These are phyloP conservation scores for Petrocephalus sullivani DNA, from an alignment of 2,797 vertebrate genomes.

Conservation along the genomic window DNA sequence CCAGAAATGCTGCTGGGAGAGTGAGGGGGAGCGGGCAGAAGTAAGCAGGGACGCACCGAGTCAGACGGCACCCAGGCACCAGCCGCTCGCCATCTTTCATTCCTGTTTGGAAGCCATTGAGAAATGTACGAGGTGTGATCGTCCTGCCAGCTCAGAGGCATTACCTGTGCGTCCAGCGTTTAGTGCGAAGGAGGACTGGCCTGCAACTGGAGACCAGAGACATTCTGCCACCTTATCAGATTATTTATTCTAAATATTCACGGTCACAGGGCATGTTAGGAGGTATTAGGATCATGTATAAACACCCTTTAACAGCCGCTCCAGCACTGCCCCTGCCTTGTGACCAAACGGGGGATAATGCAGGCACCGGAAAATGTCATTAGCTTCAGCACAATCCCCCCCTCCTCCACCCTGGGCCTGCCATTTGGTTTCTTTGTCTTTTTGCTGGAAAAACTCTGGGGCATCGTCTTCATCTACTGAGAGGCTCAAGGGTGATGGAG, in stretches of 20 bases:
- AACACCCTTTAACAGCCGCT: background rate
- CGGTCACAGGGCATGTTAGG: background rate
- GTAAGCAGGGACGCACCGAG: background rate
- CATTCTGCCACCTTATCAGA: background rate
- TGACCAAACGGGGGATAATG: background rate
- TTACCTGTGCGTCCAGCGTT: background rate
- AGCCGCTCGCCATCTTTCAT: background rate
- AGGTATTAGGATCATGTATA: slow-evolving; percentile 3
- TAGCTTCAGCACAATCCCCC: background rate
- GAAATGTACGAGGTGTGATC: background rate
- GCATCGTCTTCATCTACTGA: background rate
- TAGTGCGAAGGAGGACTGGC: background rate
- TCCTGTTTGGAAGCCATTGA: background rate
- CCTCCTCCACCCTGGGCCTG: background rate
- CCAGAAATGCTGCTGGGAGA: background rate
- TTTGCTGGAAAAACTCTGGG: background rate
- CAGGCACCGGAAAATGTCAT: background rate
- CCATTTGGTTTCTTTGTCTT: background rate
- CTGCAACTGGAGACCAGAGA: background rate
- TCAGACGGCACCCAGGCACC: background rate
- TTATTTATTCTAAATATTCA: background rate
- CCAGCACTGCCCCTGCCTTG: background rate
- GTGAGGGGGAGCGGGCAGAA: background rate
- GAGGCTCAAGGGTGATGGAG: background rate
- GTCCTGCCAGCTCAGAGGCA: background rate